Conservation (phyloP, 2,113 vertebrate genomes). For the Peromyscus polionotus region DNA sequence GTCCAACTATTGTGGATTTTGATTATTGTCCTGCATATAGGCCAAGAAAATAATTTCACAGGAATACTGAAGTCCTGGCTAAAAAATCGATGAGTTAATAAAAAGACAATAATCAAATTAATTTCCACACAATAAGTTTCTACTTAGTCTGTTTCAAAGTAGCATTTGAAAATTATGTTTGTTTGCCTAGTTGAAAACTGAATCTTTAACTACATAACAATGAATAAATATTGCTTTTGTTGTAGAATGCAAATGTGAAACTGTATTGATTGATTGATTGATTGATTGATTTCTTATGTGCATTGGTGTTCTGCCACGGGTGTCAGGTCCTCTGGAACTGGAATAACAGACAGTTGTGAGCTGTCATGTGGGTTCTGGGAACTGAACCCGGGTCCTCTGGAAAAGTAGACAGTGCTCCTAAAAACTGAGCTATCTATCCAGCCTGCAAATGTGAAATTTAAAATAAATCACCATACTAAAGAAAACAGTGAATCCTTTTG, state of each 20-base stretch:
- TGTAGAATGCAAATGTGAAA: neutral
- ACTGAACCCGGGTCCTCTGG: too few species aligned
- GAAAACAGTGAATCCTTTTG: neutral
- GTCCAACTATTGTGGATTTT: neutral
- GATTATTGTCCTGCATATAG: neutral
- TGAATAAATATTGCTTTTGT: neutral
- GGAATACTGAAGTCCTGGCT: neutral
- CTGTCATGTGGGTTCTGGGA: too few species aligned
- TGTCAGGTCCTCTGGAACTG: too few species aligned
- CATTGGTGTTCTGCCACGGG: too few species aligned
- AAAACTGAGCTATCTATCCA: too few species aligned
- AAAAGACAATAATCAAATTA: neutral
- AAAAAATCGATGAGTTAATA: neutral
- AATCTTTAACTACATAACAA: neutral
- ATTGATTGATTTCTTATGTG: too few species aligned
- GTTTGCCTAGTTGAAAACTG: neutral
- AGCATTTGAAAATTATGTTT: neutral
- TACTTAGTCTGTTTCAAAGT: neutral
- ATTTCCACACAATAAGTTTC: neutral
- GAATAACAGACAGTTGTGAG: too few species aligned
- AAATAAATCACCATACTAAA: neutral
- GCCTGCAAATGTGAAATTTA: neutral
- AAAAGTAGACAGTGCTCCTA: too few species aligned
- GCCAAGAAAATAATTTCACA: too few species aligned
- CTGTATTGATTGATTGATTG: too few species aligned